Conservation (phyloP, 2,888 invertebrate species). For the Hoplodrina ambigua region DNA sequence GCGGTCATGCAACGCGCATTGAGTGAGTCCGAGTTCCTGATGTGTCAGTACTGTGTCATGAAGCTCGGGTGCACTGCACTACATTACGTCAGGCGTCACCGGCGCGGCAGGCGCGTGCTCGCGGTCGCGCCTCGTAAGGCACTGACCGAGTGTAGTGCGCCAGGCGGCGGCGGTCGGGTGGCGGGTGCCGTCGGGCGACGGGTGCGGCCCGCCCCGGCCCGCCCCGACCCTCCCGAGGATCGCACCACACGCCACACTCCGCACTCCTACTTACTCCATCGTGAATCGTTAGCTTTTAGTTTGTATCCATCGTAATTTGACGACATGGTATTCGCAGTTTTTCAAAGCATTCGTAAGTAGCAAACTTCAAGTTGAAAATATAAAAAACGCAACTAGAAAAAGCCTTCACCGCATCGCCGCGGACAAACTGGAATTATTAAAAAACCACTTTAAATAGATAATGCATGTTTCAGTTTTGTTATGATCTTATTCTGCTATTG, state of each 20-base stretch:
- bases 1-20: constrained; percentile 27
- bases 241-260: neutral
- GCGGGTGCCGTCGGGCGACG: constrained; percentile 26
- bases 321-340: neutral
- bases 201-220: constrained; percentile 21
- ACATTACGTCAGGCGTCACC: constrained; percentile 35
- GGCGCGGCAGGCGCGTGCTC: constrained; percentile 59
- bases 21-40: constrained; percentile 5
- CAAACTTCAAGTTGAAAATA: neutral
- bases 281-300: constrained; percentile 17
- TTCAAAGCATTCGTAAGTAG: no score
- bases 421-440: neutral
- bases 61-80: constrained; percentile 57
- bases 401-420: no score
- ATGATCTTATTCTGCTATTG: neutral
- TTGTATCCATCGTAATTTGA: constrained; percentile 7
- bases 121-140: constrained; percentile 80
- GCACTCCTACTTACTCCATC: constrained; percentile 13
- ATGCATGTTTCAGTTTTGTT: neutral
- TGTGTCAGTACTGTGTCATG: constrained; percentile 45
- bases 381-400: neutral
- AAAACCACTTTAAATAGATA: neutral
- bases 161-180: constrained; percentile 28
- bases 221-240: constrained; percentile 25
- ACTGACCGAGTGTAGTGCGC: constrained; percentile 67